phyloP scores from a whole-genome alignment of 2,113 vertebrate genomes.

The Columba livia region DNA sequence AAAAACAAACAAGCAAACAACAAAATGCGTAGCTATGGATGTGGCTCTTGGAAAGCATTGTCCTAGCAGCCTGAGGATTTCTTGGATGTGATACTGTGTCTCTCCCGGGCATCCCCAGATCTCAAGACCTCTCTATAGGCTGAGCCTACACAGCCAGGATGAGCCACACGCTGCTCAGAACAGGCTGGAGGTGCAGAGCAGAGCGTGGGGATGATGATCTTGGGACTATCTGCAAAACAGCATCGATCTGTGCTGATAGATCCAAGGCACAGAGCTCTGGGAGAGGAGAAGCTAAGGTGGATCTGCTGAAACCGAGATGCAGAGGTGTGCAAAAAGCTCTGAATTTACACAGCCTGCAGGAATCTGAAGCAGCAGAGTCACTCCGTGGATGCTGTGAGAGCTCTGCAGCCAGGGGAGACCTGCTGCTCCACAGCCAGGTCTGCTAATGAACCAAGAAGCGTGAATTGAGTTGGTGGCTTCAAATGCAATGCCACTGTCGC shows the following conservation, averaged over 20 bases:
- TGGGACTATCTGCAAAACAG: neutral
- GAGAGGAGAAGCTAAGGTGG: neutral
- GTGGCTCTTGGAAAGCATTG: neutral
- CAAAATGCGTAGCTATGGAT: neutral
- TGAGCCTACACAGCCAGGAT: neutral
- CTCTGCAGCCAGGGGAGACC: neutral
- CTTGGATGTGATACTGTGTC: neutral
- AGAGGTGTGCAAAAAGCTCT: neutral
- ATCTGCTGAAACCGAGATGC: neutral
- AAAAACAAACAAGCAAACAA: neutral
- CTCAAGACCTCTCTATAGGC: neutral
- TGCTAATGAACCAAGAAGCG: neutral
- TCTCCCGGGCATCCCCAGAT: neutral
- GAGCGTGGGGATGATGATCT: neutral
- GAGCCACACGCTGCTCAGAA: neutral
- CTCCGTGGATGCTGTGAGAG: rapidly evolving
- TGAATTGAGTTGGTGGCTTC: neutral
- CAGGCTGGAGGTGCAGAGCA: neutral
- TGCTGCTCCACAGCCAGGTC: neutral
- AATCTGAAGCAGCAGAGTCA: neutral
- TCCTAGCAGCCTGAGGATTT: neutral
- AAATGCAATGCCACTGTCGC: neutral
- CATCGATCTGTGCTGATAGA: rapidly evolving
- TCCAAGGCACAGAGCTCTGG: neutral
- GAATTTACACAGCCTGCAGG: neutral